Evolutionary conservation across 35 echinoderm and acorn worm genomes (phyloP).

Genomic region (Ophioderma brevispina): DNA sequence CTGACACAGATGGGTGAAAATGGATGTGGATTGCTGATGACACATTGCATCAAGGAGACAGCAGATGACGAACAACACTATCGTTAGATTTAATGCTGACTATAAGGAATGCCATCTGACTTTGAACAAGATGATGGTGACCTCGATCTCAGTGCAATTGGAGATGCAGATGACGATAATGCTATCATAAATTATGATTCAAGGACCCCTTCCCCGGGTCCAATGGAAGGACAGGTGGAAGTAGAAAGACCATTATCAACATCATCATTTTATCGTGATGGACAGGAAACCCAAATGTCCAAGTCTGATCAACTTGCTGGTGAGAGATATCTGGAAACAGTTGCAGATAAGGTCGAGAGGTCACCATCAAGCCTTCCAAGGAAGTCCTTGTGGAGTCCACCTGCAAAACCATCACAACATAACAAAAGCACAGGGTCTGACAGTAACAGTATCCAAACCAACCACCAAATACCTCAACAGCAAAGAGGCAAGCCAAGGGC

Average conservation of each 20-base stretch:
- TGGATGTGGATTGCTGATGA: no score
- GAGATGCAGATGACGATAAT: slow-evolving; percentile 1
- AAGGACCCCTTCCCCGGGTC: neutral
- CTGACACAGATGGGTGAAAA: no score
- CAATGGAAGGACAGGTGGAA: no score
- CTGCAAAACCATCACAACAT: neutral
- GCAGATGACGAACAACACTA: no score
- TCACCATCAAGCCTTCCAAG: neutral
- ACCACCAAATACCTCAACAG: no score
- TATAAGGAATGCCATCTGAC: no score
- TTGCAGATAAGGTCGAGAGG: neutral
- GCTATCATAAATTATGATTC: neutral
- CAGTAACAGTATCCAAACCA: no score
- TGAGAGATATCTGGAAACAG: neutral
- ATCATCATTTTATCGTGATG: neutral
- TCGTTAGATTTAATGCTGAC: no score
- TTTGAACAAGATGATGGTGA: no score
- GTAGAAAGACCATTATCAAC: neutral
- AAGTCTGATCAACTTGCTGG: neutral
- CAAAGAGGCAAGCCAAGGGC: neutral
- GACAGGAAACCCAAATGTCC: neutral
- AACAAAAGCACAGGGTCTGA: no score
- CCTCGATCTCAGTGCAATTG: neutral
- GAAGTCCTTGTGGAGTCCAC: neutral
- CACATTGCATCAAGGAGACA: no score